These are phyloP conservation scores for Nephrotoma appendiculata DNA, from an alignment of 2,888 invertebrate species.

Conservation along the genomic window DNA sequence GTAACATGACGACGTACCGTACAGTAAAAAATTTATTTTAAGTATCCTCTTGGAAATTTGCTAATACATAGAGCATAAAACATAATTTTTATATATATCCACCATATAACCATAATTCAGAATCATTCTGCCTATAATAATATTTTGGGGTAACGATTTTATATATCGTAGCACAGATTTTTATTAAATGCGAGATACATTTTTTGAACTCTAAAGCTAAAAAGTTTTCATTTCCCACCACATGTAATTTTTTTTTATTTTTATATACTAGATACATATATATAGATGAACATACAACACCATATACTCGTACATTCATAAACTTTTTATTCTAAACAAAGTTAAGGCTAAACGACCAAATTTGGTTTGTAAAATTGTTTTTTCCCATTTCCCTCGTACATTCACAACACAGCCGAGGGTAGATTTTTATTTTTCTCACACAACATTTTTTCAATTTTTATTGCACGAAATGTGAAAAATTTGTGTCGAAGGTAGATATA, in stretches of 20 bases:
- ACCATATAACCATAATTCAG: background rate
- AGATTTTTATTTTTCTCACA: background rate
- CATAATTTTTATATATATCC: background rate
- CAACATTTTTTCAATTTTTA: background rate
- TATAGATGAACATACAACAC: background rate
- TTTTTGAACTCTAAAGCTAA: background rate
- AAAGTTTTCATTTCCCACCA: background rate
- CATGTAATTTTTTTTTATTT: background rate
- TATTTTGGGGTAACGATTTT: background rate
- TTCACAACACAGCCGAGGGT: background rate
- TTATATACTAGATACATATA: background rate
- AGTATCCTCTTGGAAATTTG: background rate
- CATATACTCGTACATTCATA: background rate
- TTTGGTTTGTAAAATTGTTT: background rate
- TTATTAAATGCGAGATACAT: background rate
- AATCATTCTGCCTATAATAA: background rate
- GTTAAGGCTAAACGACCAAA: background rate
- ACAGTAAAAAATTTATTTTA: background rate
- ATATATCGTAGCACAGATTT: background rate
- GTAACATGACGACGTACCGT: background rate
- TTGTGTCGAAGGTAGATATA: background rate
- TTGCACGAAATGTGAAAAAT: background rate
- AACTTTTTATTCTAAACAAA: background rate
- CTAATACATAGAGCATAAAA: background rate
- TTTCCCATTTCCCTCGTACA: background rate